Evolutionary conservation across 1,140 invertebrate species (phyloP).

Genomic region (Olivierus martensii): DNA sequence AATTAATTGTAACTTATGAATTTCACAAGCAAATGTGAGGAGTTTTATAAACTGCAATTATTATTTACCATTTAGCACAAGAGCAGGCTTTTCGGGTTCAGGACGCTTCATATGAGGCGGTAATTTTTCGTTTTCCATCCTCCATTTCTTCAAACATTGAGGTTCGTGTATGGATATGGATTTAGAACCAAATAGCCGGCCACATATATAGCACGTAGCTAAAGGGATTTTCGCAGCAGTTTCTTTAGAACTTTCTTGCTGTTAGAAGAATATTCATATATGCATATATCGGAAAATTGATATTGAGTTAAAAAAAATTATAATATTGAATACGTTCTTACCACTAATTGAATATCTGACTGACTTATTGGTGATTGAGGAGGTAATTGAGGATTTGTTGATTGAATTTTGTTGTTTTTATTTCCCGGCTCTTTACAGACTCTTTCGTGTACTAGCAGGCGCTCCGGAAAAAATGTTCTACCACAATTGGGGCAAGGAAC

Average conservation of each 20-base stretch:
- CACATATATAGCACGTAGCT: slow-evolving; percentile 58
- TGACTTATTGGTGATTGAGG: background rate
- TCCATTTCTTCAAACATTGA: slow-evolving; percentile 61
- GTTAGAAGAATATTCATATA: too few relatives aligned
- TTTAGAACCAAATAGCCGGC: slow-evolving; percentile 52
- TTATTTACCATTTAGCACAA: slow-evolving; percentile 34
- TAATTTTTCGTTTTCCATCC: slow-evolving; percentile 47
- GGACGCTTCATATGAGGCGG: slow-evolving; percentile 41
- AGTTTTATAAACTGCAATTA: too few relatives aligned
- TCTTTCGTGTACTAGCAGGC: slow-evolving; percentile 32
- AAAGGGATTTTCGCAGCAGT: background rate
- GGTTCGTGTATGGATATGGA: slow-evolving; percentile 60
- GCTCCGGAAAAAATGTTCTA: slow-evolving; percentile 35
- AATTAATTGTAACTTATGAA: background rate
- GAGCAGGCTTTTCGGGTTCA: slow-evolving; percentile 46
- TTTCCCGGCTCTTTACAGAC: slow-evolving; percentile 27
- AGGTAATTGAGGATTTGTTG: background rate
- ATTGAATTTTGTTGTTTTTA: slow-evolving; percentile 2
- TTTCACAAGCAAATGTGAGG: background rate
- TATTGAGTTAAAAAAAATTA: too few relatives aligned
- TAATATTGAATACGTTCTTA: too few relatives aligned
- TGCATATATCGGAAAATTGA: too few relatives aligned
- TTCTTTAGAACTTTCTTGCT: too few relatives aligned
- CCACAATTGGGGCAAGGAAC: slow-evolving; percentile 35
- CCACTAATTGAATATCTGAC: too few relatives aligned